Conservation (phyloP, 2,888 invertebrate genomes). For the Incurvaria masculella region DNA sequence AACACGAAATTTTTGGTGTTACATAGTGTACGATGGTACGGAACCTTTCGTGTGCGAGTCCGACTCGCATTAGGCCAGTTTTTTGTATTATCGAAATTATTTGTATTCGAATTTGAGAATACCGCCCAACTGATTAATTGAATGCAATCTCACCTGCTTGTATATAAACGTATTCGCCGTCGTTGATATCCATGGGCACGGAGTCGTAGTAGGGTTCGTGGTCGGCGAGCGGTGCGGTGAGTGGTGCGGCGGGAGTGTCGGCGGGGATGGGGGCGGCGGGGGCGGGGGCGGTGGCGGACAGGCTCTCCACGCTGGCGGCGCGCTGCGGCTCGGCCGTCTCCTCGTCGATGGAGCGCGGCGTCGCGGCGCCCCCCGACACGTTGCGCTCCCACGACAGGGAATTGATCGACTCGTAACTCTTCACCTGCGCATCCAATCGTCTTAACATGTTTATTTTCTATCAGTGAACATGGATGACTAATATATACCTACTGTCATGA, state of each 20-base stretch:
- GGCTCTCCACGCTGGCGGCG: conserved; percentile 41
- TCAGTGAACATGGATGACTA: too few species aligned
- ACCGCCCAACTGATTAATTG: background rate
- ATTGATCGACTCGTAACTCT: conserved; percentile 64
- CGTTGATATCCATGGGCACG: conserved; percentile 64
- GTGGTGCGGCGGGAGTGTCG: too few species aligned
- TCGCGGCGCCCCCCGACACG: conserved; percentile 50
- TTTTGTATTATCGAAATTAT: too few species aligned
- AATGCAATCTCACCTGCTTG: conserved; percentile 57
- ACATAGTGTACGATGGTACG: too few species aligned
- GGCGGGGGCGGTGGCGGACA: conserved; percentile 27
- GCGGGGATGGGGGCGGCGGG: conserved; percentile 24
- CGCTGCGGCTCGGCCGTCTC: conserved; percentile 11
- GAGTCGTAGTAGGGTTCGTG: conserved; percentile 72
- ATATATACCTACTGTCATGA: too few species aligned
- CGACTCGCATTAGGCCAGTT: background rate
- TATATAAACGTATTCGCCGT: conserved; percentile 74
- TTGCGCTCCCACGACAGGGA: conserved; percentile 60
- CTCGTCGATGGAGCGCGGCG: conserved; percentile 48
- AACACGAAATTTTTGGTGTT: background rate
- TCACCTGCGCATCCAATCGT: too few species aligned
- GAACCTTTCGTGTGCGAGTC: too few species aligned
- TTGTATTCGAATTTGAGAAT: too few species aligned
- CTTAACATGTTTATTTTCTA: too few species aligned
- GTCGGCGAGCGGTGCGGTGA: conserved; percentile 32